These are phyloP conservation scores for Rissa tridactyla DNA, from an alignment of 2,113 vertebrate genomes.

Conservation along the genomic window DNA sequence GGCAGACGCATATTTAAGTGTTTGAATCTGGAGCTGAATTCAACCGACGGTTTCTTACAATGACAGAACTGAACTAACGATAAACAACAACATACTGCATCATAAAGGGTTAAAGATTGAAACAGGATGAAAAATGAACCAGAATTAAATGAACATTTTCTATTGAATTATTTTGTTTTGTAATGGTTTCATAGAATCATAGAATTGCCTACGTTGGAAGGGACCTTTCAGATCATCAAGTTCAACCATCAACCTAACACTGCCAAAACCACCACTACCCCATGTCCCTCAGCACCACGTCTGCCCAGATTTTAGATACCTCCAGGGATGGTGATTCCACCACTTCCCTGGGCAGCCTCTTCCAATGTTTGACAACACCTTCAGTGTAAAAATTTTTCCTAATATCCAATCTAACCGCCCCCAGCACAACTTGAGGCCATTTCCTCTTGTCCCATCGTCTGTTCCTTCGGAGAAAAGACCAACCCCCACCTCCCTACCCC, in stretches of 20 bases:
- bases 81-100: not conserved
- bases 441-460: too few species aligned
- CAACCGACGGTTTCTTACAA: not conserved
- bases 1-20: fast-evolving
- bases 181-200: too few species aligned
- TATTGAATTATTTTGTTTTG: too few species aligned
- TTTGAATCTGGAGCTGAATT: not conserved
- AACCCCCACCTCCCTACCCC: too few species aligned
- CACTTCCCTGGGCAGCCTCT: not conserved
- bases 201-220: not conserved
- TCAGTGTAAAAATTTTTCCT: not conserved
- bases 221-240: not conserved
- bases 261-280: too few species aligned
- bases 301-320: too few species aligned
- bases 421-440: too few species aligned
- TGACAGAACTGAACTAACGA: not conserved
- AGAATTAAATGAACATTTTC: too few species aligned
- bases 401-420: not conserved
- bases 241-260: too few species aligned
- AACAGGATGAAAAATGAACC: not conserved
- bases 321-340: not conserved
- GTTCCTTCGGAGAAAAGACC: too few species aligned
- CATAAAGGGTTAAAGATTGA: not conserved
- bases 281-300: too few species aligned
- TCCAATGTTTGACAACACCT: too few species aligned